Evolutionary conservation across 2,888 invertebrate species (phyloP), one percentile per base, ranked within the genome.

Genomic region (Venusia cambrica): DNA sequence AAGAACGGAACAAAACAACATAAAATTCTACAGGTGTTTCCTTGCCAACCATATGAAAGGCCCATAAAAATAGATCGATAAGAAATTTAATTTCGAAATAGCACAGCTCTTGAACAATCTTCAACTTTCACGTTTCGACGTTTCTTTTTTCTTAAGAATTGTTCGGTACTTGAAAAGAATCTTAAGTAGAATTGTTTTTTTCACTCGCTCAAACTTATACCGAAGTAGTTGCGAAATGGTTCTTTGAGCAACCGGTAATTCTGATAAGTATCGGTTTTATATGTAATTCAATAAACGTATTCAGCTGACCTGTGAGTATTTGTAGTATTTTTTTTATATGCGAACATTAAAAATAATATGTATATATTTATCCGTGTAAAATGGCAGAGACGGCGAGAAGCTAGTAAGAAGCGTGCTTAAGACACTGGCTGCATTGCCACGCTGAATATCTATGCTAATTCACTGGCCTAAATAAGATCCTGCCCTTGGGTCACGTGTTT

Each of bases 31-130:
- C 24, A 35, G 27, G 24, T 36, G 18, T 10, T 18, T 9, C 7
- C 5, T 11, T 21, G 9, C 2, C 17, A 14, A 9, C 2, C 2
- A 5, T 10, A 13, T 20, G 7, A 8, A 25, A 25, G 27, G 7
- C 12, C 16, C 16, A 10, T 19, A 25, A 11, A 21, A 38, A 36
- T 26, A 26, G 24, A 43, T 28, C 47, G 31, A 33, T 29, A 43
- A 31, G 33, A 31, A 44, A 40, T 47, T 47, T 47, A 44, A 47
- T 47, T 41, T 44, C 25, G 33, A 18, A 15, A 30, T 24, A 30
- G 39, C 26, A 29, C 20, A 25, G 36, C 20, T 8, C 38, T 26
- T 11, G 15, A 48, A 37, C 36, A 31, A 38, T 38, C 13, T 14
- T 27, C 15, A 45, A 39, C 26, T 45, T 34, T 26, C 15, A 15